Conservation (phyloP, 2,888 invertebrate species). For the Perizoma flavofasciatum region DNA sequence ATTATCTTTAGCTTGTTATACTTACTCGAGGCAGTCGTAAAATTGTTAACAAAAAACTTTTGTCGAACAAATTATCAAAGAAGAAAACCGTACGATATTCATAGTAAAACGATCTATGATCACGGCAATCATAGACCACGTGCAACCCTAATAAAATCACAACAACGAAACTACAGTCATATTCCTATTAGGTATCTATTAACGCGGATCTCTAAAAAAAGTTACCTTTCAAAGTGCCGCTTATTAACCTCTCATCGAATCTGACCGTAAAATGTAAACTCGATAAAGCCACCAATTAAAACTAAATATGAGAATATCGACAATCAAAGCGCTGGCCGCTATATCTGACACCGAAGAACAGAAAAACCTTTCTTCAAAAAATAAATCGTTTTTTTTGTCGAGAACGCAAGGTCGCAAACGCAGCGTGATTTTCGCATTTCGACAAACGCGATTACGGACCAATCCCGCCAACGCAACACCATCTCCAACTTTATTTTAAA, state of each 20-base stretch:
- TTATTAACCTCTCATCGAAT: conserved; percentile 84
- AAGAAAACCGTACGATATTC: conserved; percentile 33
- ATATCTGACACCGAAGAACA: conserved; percentile 79
- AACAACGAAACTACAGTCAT: conserved; percentile 62
- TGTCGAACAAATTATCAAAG: conserved; percentile 29
- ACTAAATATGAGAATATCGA: conserved; percentile 83
- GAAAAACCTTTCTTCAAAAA: conserved; percentile 77
- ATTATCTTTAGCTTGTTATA: conserved; percentile 25
- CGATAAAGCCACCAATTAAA: conserved; percentile 85
- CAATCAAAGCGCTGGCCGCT: conserved; percentile 82
- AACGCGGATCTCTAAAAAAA: conserved; percentile 78
- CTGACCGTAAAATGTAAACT: conserved; percentile 84
- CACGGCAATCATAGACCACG: conserved; percentile 47
- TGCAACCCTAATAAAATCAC: conserved; percentile 67
- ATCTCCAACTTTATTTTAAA: conserved; percentile 48
- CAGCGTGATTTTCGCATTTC: conserved; percentile 81
- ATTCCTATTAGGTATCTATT: conserved; percentile 68
- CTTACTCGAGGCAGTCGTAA: conserved; percentile 21
- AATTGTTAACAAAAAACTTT: conserved; percentile 16
- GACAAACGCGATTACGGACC: conserved; percentile 62
- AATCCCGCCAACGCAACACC: conserved; percentile 38
- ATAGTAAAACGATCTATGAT: conserved; percentile 38
- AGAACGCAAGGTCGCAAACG: conserved; percentile 74
- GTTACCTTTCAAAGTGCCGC: conserved; percentile 82
- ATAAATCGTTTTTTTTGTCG: conserved; percentile 78